Evolutionary conservation across 2,113 vertebrate species (phyloP), one percentile per base, ranked within the genome.

Genomic region (Neodontobutis hainanensis): DNA sequence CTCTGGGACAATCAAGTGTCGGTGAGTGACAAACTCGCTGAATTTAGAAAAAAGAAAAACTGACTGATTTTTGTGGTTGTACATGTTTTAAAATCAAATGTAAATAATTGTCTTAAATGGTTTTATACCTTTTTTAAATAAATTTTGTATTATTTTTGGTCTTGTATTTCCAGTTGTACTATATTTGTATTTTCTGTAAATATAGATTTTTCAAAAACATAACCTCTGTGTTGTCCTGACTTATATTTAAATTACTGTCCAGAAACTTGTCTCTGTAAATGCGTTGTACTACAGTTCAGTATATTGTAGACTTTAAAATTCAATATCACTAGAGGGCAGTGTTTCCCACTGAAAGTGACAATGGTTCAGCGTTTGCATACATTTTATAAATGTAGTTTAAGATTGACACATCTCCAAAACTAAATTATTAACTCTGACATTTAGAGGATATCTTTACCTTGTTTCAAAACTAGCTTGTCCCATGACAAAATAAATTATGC

Each of bases 111-210:
- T 82, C 79, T 85, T 77, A 71, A 75, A 79, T 53, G 46, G 61
- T 69, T 72, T 69, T 83, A 6, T 65, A 35, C 10, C 53, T 45
- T 74, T 44, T 82, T 80, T 68, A 51, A 85, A 87, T 86, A 86
- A 68, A 81, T 68, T 27, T 83, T 74, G 6, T 34, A 46, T 27
- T 2, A 27, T 4, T 2, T 48, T 27, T 32, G 8, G 14, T 52
- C 3, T 70, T 48, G 35, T 67, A 57, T 73, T 49, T 78, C 81
- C 15, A 52, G 5, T 40, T 72, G 59, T 48, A 32, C 47, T 78
- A 51, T 51, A 44, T 51, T 47, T 79, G 19, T 69, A 45, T 68
- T 44, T 63, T 8, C 6, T 85, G 64, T 76, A 85, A 84, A 89
- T 88, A 88, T 0, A 87, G 0, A 4, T 58, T 70, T 36, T 78